phyloP scores from a whole-genome alignment of 1,140 invertebrate genomes.

The Meloidogyne floridensis region DNA sequence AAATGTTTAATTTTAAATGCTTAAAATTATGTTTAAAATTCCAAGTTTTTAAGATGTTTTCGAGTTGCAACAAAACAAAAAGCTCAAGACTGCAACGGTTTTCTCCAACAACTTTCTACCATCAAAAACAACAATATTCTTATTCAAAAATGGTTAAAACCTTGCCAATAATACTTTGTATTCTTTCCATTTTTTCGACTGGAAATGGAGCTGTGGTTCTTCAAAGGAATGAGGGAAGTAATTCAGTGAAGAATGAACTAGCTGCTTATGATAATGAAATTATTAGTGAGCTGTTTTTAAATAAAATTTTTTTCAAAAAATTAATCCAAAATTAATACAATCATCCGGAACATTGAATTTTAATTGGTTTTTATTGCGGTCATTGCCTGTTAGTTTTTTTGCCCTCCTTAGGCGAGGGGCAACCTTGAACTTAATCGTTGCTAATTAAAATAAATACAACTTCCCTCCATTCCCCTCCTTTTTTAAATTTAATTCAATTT shows the following conservation, averaged over 20 bases:
- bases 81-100: background rate
- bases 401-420: too few species aligned
- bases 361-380: slow-evolving; percentile 12
- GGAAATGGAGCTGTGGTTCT: background rate
- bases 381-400: background rate
- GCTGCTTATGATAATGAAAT: slow-evolving; percentile 28
- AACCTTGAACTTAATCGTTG: slow-evolving; percentile 24
- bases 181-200: background rate
- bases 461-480: background rate
- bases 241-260: slow-evolving; percentile 26
- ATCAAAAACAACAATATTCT: slow-evolving; percentile 5
- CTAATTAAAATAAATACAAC: background rate
- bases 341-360: slow-evolving; percentile 17
- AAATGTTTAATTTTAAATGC: too few species aligned
- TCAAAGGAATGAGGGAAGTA: background rate
- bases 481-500: slow-evolving; percentile 7
- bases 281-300: slow-evolving; percentile 16
- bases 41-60: background rate
- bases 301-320: too few species aligned
- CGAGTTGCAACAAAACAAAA: background rate
- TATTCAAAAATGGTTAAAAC: slow-evolving; percentile 7
- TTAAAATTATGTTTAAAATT: too few species aligned
- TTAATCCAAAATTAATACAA: too few species aligned
- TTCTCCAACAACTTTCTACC: background rate
- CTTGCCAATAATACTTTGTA: background rate